Conservation (phyloP, 2,113 vertebrate species). For the Psephotus haematonotus region DNA sequence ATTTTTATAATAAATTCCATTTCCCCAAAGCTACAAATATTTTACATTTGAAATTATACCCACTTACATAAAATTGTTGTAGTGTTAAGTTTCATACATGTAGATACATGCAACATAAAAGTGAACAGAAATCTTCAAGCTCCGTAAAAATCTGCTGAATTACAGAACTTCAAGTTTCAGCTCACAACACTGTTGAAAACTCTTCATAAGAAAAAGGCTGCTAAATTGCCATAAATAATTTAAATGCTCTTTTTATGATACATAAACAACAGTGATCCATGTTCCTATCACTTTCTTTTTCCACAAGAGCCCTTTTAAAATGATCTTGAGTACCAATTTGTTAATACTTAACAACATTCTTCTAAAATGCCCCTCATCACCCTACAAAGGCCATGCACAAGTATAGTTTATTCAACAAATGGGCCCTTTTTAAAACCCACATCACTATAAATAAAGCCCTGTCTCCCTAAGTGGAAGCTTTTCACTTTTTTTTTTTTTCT, state of each 20-base stretch:
- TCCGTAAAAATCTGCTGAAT: not conserved
- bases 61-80: not conserved
- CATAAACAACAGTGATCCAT: not conserved
- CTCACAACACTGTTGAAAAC: not conserved
- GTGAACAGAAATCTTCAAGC: not conserved
- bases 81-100: not conserved
- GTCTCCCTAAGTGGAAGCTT: constrained; percentile 40
- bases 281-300: not conserved
- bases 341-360: constrained; percentile 28
- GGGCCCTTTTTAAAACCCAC: constrained; percentile 28
- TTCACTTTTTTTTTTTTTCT: not conserved
- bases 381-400: constrained; percentile 19
- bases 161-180: not conserved
- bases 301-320: constrained; percentile 1
- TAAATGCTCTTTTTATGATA: not conserved
- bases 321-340: constrained; percentile 2
- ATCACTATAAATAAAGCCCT: constrained; percentile 31
- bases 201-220: not conserved
- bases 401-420: constrained; percentile 35
- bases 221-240: not conserved
- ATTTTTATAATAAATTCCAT: not conserved
- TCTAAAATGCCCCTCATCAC: constrained; percentile 2
- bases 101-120: not conserved
- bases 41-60: not conserved
- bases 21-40: not conserved